phyloP scores from a whole-genome alignment of 2,888 invertebrate species.

The Mactromeris polynyma region DNA sequence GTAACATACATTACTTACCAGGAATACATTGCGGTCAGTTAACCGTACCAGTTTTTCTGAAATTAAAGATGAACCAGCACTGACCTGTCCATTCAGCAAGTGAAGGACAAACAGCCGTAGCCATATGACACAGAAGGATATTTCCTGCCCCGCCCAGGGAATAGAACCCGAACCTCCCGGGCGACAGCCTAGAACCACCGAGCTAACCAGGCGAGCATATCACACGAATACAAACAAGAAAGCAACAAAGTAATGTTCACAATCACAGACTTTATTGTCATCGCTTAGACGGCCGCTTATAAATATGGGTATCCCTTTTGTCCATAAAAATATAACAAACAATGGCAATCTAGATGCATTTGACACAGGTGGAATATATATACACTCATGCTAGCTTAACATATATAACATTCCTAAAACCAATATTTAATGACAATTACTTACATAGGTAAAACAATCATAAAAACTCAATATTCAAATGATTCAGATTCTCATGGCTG shows the following conservation, averaged over 20 bases:
- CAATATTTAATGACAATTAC: conserved; percentile 46
- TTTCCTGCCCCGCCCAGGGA: no score
- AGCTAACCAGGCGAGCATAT: no score
- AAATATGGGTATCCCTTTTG: conserved; percentile 48
- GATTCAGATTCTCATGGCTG: neutral
- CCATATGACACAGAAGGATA: no score
- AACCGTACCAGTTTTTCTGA: no score
- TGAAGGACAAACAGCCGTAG: no score
- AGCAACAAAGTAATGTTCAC: conserved; percentile 7
- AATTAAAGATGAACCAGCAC: no score
- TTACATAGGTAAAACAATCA: conserved; percentile 39
- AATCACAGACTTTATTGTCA: conserved; percentile 50
- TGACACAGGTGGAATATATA: conserved; percentile 38
- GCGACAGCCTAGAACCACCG: no score
- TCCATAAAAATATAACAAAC: conserved; percentile 41
- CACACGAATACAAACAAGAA: neutral
- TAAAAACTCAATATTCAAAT: conserved; percentile 8
- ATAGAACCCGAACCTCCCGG: no score
- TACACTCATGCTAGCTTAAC: conserved; percentile 39
- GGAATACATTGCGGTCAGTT: no score
- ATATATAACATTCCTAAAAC: conserved; percentile 38
- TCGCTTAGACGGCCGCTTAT: conserved; percentile 39
- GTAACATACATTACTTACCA: no score
- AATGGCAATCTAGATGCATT: conserved; percentile 45
- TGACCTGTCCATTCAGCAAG: no score